These are phyloP conservation scores for Mechanitis mazaeus DNA, from an alignment of 2,888 invertebrate species.

Conservation along the genomic window DNA sequence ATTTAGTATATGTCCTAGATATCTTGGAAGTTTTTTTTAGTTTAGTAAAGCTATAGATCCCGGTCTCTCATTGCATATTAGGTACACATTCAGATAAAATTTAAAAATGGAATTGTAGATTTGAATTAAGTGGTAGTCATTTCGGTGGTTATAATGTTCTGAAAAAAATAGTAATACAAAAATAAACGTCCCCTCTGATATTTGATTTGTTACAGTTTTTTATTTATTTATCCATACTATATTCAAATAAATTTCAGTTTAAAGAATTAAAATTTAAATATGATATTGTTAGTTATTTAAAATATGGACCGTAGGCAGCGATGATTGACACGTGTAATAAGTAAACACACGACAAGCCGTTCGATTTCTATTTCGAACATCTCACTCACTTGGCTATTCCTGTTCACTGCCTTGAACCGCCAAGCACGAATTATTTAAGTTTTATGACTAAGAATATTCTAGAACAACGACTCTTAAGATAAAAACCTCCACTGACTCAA, in stretches of 20 bases:
- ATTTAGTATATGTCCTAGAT: background rate
- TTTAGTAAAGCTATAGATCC: background rate
- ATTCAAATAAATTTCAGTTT: background rate
- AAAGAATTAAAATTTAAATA: background rate
- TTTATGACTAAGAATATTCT: constrained; percentile 51
- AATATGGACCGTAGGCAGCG: constrained; percentile 19
- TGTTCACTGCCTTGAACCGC: constrained; percentile 66
- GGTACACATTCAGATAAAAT: too few relatives aligned
- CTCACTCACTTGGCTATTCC: constrained; percentile 63
- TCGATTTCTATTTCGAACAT: constrained; percentile 55
- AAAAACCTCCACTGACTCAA: constrained; percentile 24
- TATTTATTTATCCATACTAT: too few relatives aligned
- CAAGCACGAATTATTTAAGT: constrained; percentile 62
- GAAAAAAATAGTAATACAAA: too few relatives aligned
- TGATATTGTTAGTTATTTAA: constrained; percentile 4
- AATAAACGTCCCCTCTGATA: too few relatives aligned
- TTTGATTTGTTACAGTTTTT: too few relatives aligned
- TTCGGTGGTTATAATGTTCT: too few relatives aligned
- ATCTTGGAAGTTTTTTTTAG: background rate
- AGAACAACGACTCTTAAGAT: constrained; percentile 27
- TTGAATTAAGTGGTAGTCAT: too few relatives aligned
- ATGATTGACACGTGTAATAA: constrained; percentile 31
- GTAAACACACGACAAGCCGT: constrained; percentile 42
- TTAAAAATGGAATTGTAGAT: too few relatives aligned
- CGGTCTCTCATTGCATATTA: too few relatives aligned